Conservation (phyloP, 2,113 vertebrate genomes). For the Willisornis vidua region DNA sequence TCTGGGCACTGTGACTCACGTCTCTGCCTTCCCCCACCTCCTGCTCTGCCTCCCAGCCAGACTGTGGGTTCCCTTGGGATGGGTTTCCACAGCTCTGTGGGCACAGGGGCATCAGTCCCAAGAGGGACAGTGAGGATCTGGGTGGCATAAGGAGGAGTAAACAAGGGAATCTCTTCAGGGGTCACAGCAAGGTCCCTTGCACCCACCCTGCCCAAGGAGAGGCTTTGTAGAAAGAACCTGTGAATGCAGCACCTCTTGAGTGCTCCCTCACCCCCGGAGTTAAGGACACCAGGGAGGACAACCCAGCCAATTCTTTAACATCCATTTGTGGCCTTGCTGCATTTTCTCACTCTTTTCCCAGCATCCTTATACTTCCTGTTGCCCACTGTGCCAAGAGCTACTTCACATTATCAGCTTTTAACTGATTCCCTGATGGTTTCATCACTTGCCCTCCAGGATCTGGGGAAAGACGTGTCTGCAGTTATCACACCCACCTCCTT, state of each 20-base stretch:
- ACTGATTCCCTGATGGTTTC: background rate
- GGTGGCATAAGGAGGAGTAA: background rate
- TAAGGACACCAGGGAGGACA: background rate
- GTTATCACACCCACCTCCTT: background rate
- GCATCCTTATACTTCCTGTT: background rate
- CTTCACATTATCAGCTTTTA: fast-evolving
- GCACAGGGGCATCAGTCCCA: fast-evolving
- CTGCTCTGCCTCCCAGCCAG: fast-evolving
- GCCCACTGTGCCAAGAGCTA: background rate
- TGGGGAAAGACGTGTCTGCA: background rate
- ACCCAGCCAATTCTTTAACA: background rate
- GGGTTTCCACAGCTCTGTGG: background rate
- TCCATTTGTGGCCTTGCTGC: background rate
- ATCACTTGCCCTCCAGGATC: background rate
- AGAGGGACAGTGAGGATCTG: background rate
- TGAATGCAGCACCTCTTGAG: background rate
- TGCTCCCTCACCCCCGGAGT: background rate
- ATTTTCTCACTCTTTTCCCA: background rate
- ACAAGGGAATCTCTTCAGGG: background rate
- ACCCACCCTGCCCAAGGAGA: background rate
- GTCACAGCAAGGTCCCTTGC: background rate
- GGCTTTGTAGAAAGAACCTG: background rate
- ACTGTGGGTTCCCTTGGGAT: fast-evolving
- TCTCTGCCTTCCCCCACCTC: background rate
- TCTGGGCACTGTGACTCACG: fast-evolving